phyloP scores from a whole-genome alignment of 2,113 vertebrate species.

The Perca schrenkii region DNA sequence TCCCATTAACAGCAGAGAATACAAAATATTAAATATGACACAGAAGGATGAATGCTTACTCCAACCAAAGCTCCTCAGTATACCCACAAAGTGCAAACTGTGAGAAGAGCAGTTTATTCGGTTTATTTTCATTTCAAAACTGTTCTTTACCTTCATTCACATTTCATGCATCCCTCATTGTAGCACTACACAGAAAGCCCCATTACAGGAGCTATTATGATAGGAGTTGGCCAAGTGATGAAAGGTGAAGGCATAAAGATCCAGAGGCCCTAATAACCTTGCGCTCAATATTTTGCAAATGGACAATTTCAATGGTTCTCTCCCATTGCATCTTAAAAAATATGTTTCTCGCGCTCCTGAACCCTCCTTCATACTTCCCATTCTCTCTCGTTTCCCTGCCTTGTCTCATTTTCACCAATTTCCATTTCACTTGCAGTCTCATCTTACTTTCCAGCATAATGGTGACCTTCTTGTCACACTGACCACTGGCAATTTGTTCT shows the following conservation, averaged over 20 bases:
- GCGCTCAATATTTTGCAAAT: conserved; percentile 45
- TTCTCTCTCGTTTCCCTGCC: not conserved
- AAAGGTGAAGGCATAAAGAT: conserved; percentile 35
- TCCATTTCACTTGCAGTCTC: conserved; percentile 7
- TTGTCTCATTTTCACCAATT: conserved; percentile 3
- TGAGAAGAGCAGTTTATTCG: not conserved
- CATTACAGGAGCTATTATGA: conserved; percentile 39
- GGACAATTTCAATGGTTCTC: conserved; percentile 37
- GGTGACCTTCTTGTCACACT: conserved; percentile 9
- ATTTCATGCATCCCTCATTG: conserved; percentile 1
- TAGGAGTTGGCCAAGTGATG: conserved; percentile 15
- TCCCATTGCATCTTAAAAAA: not conserved
- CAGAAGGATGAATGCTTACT: conserved; percentile 5
- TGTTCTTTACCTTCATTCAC: conserved; percentile 21
- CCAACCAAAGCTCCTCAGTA: not conserved
- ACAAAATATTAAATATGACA: conserved; percentile 26
- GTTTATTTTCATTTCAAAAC: conserved; percentile 20
- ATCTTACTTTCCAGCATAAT: conserved; percentile 11
- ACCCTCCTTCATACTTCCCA: not conserved
- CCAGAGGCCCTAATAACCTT: conserved; percentile 18
- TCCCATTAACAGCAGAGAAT: conserved; percentile 1
- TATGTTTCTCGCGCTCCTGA: not conserved
- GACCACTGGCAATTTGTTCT: not conserved
- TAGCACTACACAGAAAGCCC: conserved; percentile 11
- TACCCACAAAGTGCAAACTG: not conserved